A percentile compares a stretch with the other conserved stretches of the same genome.
Conservation (phyloP, 2,888 invertebrate species). For the Andrena haemorrhoa region DNA sequence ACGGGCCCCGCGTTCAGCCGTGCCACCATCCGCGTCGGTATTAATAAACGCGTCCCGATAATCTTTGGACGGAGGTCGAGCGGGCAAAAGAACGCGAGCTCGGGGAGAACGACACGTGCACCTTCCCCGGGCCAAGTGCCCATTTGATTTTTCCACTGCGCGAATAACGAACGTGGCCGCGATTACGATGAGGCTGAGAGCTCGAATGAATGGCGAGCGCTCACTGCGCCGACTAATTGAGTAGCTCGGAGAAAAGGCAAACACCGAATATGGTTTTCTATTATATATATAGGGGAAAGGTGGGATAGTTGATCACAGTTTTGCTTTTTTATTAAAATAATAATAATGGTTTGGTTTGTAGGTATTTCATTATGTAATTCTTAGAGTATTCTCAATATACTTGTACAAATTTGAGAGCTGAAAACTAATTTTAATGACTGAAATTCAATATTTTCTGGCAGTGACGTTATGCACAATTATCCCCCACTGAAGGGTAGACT, state of each 20-base stretch:
- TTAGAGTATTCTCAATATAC: no score
- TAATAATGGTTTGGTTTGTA: no score
- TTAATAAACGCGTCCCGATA: slow-evolving; percentile 65
- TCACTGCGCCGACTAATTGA: slow-evolving; percentile 16
- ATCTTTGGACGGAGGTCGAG: slow-evolving; percentile 72
- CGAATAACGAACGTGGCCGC: neutral
- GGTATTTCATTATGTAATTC: no score
- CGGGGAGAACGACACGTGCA: slow-evolving; percentile 42
- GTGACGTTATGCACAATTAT: no score
- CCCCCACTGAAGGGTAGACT: no score
- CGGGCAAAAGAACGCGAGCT: slow-evolving; percentile 22
- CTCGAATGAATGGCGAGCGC: slow-evolving; percentile 17
- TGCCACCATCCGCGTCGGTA: slow-evolving; percentile 19
- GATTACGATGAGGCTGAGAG: neutral
- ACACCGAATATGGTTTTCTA: no score
- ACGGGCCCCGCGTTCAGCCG: neutral
- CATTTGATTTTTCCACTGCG: neutral
- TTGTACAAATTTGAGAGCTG: no score
- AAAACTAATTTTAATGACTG: no score
- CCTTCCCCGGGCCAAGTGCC: neutral
- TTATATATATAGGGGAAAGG: no score
- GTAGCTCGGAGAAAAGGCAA: neutral
- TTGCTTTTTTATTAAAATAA: no score
- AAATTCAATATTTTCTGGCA: no score
- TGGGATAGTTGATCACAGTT: no score